Conservation (phyloP, 2,113 vertebrate species). For the Lanius ludovicianus region DNA sequence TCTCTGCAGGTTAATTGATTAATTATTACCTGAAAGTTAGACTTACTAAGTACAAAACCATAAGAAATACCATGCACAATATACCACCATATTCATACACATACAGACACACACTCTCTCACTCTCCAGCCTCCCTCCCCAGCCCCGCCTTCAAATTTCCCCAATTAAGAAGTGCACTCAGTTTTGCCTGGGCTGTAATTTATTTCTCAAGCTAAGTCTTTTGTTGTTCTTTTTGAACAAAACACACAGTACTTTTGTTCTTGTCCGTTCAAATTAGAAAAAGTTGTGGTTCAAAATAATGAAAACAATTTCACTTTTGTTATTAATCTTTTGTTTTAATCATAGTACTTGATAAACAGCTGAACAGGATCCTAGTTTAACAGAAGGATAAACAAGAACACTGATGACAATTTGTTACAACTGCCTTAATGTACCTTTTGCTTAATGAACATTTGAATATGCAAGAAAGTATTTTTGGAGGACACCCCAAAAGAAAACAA, state of each 20-base stretch:
- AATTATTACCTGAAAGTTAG: conserved; percentile 54
- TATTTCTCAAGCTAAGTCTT: conserved; percentile 41
- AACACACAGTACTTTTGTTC: conserved; percentile 58
- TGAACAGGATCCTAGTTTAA: conserved; percentile 71
- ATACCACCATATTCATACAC: background rate
- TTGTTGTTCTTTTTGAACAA: background rate
- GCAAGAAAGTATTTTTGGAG: conserved; percentile 65
- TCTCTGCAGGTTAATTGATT: background rate
- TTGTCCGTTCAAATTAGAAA: conserved; percentile 44
- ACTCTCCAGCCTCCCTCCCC: background rate
- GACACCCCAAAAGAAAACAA: conserved; percentile 82
- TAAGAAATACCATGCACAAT: background rate
- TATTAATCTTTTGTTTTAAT: conserved; percentile 70
- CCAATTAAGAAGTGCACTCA: conserved; percentile 48
- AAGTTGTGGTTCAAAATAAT: conserved; percentile 62
- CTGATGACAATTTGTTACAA: conserved; percentile 62
- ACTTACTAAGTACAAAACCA: conserved; percentile 31
- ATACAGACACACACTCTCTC: background rate
- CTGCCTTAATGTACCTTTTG: conserved; percentile 69
- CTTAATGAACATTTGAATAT: conserved; percentile 72
- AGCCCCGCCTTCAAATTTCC: conserved; percentile 7
- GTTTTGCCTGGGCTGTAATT: conserved; percentile 41
- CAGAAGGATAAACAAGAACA: conserved; percentile 65
- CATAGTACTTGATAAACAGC: conserved; percentile 67
- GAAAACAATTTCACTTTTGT: conserved; percentile 65